Evolutionary conservation across 2,888 invertebrate species (phyloP), one percentile per base, ranked within the genome.

Genomic region (Epiblema foenella): DNA sequence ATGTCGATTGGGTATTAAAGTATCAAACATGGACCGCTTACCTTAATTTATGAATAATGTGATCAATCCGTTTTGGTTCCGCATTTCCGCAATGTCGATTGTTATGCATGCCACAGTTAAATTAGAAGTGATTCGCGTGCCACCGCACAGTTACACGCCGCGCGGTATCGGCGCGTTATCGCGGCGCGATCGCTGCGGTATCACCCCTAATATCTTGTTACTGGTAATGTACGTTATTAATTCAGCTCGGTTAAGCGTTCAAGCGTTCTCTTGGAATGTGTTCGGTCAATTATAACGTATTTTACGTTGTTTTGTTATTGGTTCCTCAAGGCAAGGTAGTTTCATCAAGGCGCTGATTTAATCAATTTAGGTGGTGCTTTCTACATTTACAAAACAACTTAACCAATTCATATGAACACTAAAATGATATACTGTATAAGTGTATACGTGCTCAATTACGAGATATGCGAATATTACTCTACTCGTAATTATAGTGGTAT

Each of bases 161-260:
- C 10, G 49, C 42, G 46, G 51, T 68, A 60, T 68, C 59, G 52
- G 33, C 62, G 69, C 63, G 56, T 37, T 51, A 69, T 69, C 69
- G 69, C 63, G 10, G 20, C 51, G 57, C 5, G 51, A 65, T 65
- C 68, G 68, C 64, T 20, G 12, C 58, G 18, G 57, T 49, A 69
- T 69, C 69, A 58, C 17, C 46, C 33, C 63, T 54, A 39, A 64
- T 64, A 52, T 42, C 64, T 64, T 69, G 69, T 65, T 52, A 69
- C 58, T 18, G 49, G 69, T 65, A 52, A 69, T 52, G 69, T 24
- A 52, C 42, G 42, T 52, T 59, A 65, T 65, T 69, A 69, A 69
- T 59, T 49, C 69, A 15, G 54, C 10, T 10, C 57, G 57, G 64
- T 59, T 59, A 69, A 51, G 63, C 24, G 37, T 33, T 51, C 9